Percentiles rank a stretch among this genome's conserved stretches.
These are phyloP conservation scores for Camelus bactrianus DNA, from an alignment of 2,113 vertebrate species.

Conservation along the genomic window DNA sequence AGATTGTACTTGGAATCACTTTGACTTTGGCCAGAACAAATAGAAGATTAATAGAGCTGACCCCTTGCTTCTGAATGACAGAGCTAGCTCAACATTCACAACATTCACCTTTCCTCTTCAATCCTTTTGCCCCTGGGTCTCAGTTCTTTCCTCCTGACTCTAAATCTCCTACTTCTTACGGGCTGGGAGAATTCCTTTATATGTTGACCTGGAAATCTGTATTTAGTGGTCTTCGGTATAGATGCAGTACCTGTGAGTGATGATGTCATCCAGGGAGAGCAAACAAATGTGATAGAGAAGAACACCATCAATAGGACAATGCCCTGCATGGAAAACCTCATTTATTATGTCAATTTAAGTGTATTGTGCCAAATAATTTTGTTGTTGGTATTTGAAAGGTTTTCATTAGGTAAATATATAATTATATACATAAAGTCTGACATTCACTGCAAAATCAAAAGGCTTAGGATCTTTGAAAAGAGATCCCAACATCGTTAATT, in stretches of 20 bases:
- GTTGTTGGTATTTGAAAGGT: neutral
- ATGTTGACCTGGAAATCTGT: neutral
- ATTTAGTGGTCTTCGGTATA: neutral
- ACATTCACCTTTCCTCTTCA: neutral
- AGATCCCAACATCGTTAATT: too few species aligned
- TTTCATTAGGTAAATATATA: slow-evolving; percentile 42
- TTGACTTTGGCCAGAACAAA: slow-evolving; percentile 5
- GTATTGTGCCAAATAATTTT: neutral
- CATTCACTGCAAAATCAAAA: slow-evolving; percentile 35
- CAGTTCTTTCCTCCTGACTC: neutral
- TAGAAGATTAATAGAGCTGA: neutral
- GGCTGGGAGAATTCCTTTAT: neutral
- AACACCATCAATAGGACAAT: neutral
- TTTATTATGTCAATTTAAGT: slow-evolving; percentile 5
- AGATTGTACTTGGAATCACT: neutral
- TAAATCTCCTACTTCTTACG: neutral
- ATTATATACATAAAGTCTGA: neutral
- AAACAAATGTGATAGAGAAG: neutral
- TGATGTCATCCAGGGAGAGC: neutral
- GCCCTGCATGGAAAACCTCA: neutral
- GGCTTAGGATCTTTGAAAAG: neutral
- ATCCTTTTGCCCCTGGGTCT: neutral
- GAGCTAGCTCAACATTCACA: neutral
- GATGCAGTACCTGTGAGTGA: neutral
- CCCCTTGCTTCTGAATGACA: neutral